phyloP scores from a whole-genome alignment of 2,113 vertebrate genomes.

The Phainopepla nitens region DNA sequence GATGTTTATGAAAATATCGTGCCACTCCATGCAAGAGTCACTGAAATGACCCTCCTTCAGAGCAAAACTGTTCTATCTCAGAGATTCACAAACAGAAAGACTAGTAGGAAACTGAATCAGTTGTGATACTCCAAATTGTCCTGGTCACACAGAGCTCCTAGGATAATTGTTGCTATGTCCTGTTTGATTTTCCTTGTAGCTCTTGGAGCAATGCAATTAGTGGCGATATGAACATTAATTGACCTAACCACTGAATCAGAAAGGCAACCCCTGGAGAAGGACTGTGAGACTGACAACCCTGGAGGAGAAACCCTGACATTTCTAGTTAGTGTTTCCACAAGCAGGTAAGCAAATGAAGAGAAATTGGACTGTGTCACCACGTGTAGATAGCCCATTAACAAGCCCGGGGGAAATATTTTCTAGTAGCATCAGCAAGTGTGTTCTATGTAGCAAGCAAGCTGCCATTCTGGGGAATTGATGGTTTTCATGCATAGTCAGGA shows the following conservation, averaged over 20 bases:
- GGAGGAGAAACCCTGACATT: slow-evolving; percentile 19
- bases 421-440: neutral
- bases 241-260: neutral
- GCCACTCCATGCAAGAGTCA: neutral
- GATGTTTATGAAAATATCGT: neutral
- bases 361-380: neutral
- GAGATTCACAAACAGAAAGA: neutral
- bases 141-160: neutral
- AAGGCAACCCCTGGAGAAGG: neutral
- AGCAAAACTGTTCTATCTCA: neutral
- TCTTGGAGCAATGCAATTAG: slow-evolving; percentile 21
- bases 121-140: neutral
- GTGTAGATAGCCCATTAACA: neutral
- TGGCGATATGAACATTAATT: slow-evolving; percentile 19
- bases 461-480: neutral
- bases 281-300: neutral
- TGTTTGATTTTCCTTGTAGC: slow-evolving; percentile 4
- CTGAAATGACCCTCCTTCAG: neutral
- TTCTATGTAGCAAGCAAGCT: neutral
- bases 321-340: slow-evolving; percentile 1
- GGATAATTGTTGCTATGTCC: neutral
- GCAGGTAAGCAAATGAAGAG: slow-evolving; percentile 16
- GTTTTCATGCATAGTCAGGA: neutral
- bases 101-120: neutral
- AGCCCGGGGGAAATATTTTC: slow-evolving; percentile 13